Base-by-base conservation (phyloP, 2,113 vertebrate species). In the Gallinago jamesoni region DNA sequence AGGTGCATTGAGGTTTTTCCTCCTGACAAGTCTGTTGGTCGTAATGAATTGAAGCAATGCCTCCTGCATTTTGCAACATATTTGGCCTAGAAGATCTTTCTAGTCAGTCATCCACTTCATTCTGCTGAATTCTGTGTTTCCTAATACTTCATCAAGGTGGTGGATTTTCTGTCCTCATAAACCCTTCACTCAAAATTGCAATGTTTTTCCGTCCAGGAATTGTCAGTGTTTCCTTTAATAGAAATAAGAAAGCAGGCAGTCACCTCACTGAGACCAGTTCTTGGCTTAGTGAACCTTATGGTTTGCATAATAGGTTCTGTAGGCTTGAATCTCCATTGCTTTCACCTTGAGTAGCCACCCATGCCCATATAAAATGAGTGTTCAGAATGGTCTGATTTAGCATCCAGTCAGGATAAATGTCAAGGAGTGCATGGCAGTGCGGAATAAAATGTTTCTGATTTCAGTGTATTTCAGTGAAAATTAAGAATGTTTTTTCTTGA, bases 11-110 rank as follows among this genome's bases (percentile, higher is more conserved):
- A 14, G 22, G 13, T 19, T 87, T 94, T 90, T 87, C 30, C 59
- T 91, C n/a, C 24, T 59, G 63, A 77, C 53, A 83, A 56, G 20
- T 72, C 37, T 77, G 14, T 76, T 91, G 57, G 39, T 64, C 50
- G 41, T 77, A 85, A 84, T 70, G 56, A 59, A 75, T 55, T 43
- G 67, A 87, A 85, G 50, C 37, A 86, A 63, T 22, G 28, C 43
- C 48, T 88, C 24, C 63, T 90, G 57, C 57, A n/a, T 96, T 93
- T 96, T 89, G 47, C 74, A 76, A 81, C 50, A 73, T 27, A 3
- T 86, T 90, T 96, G 70, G 35, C 50, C 53, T 80, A 68, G 41
- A 56, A 94, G 87, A 94, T 80, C 14, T 47, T 80, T 91, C 80
- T 90, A 50, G 77, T 81, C 68, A 89, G 35, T 66, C 76, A 92